phyloP scores from a whole-genome alignment of 2,888 invertebrate species.

The Eurytoma adleriae region DNA sequence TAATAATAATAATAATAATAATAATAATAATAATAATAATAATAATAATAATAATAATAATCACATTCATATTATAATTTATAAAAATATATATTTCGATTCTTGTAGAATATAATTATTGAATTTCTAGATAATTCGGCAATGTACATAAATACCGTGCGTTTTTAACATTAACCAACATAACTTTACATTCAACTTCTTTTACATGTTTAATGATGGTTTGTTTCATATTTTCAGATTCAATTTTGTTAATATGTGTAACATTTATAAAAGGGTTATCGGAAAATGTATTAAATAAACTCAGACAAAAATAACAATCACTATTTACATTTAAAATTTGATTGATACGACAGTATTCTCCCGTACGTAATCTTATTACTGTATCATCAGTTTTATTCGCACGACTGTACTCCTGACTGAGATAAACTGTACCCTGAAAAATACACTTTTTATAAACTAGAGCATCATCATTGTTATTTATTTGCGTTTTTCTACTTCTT shows the following conservation, averaged over 20 bases:
- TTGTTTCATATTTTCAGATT: not conserved
- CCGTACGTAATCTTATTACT: not conserved
- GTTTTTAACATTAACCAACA: not conserved
- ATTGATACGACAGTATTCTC: not conserved
- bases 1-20: no score
- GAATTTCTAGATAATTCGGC: constrained; percentile 20
- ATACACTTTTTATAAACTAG: constrained; percentile 26
- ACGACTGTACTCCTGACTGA: constrained; percentile 14
- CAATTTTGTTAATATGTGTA: not conserved
- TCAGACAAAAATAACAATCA: not conserved
- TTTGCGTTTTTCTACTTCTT: not conserved
- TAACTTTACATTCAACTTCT: not conserved
- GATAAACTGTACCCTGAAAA: constrained; percentile 12
- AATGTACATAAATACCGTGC: constrained; percentile 11
- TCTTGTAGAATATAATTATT: not conserved
- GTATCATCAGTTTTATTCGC: constrained; percentile 31
- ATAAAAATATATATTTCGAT: not conserved
- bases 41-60: no score
- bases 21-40: no score
- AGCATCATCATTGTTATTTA: not conserved
- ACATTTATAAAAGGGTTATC: not conserved
- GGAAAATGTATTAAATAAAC: not conserved
- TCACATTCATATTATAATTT: no score
- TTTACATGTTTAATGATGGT: not conserved
- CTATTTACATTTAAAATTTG: constrained; percentile 1